Evolutionary conservation across 2,888 invertebrate species (phyloP), one percentile per base, ranked within the genome.

Genomic region (Adineta ricciae): DNA sequence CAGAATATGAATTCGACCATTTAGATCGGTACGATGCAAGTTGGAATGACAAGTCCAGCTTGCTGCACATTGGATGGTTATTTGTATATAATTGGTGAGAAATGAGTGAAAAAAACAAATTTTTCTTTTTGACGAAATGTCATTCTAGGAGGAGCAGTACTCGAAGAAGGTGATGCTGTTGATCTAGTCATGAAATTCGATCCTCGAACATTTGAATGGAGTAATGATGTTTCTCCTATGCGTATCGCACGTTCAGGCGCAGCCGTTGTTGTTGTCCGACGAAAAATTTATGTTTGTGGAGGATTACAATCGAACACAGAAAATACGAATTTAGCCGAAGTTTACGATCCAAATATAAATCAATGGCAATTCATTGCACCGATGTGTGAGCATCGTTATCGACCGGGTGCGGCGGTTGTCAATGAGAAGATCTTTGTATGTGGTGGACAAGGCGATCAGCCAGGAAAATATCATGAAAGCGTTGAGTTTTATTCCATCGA

Each of bases 301-400:
- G 92, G 92, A 11, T 92, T 91, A 91, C 91, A 91, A 88, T 91
- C 91, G 5, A 91, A 91, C 5, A 91, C 91, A 56, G 91, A 91
- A 87, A 91, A 91, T 87, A 92, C 91, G 4, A 91, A 91, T 87
- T 90, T 91, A 87, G 91, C 91, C 85, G 92, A 92, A 87, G 89
- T 91, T 83, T 91, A 90, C 87, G 90, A 91, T 87, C 89, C 91
- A 3, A 87, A 88, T 52, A 90, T 88, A 32, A 89, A 91, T 87
- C 88, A 88, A 32, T 92, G 92, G 92, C 88, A 89, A 84, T 89
- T 89, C 86, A 89, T 89, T 83, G 89, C 90, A 21, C 88, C 91
- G 5, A 91, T 92, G 91, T 88, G 89, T 86, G 91, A 92, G 87
- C 88, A 91, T 84, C 88, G 92, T 14, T 91, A 91, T 87, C 88